phyloP scores from a whole-genome alignment of 2,888 invertebrate species.

The Ormyrus thymus region DNA sequence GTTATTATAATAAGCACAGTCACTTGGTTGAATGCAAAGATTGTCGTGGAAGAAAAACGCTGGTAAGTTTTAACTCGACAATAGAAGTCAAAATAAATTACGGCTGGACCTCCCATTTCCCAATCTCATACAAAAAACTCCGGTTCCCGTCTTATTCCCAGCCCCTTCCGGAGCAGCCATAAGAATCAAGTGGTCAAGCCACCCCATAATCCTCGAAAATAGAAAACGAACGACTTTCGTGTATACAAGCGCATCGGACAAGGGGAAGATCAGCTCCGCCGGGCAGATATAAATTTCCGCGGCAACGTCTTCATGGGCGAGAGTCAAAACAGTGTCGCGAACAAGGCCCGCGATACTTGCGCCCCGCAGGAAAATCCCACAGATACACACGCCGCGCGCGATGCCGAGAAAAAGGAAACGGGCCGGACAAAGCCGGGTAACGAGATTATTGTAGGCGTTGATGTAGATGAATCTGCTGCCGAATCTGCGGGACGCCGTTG shows the following conservation, averaged over 20 bases:
- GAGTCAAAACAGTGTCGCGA: conserved; percentile 65
- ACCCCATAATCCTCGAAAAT: conserved; percentile 27
- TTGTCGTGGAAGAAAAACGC: too few species aligned
- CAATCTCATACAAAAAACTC: too few species aligned
- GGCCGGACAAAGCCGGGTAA: conserved; percentile 60
- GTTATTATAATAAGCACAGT: too few species aligned
- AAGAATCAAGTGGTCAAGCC: too few species aligned
- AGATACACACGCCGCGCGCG: conserved; percentile 54
- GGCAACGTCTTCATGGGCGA: conserved; percentile 65
- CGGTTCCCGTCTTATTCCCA: too few species aligned
- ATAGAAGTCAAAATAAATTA: too few species aligned
- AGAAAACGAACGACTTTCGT: conserved; percentile 8
- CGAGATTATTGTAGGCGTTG: conserved; percentile 73
- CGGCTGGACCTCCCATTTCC: too few species aligned
- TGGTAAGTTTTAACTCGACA: too few species aligned
- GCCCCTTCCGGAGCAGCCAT: too few species aligned
- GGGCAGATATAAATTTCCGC: conserved; percentile 29
- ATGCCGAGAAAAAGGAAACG: neutral
- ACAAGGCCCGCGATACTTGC: conserved; percentile 53
- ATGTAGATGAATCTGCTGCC: conserved; percentile 48
- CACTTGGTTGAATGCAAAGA: too few species aligned
- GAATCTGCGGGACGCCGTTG: conserved; percentile 48
- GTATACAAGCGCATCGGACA: conserved; percentile 11
- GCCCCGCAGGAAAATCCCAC: conserved; percentile 62
- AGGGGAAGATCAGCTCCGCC: conserved; percentile 18